A percentile compares a stretch with the other conserved stretches of the same genome.
These are phyloP conservation scores for Tachyglossus aculeatus DNA, from an alignment of 2,797 vertebrate genomes.

Conservation along the genomic window DNA sequence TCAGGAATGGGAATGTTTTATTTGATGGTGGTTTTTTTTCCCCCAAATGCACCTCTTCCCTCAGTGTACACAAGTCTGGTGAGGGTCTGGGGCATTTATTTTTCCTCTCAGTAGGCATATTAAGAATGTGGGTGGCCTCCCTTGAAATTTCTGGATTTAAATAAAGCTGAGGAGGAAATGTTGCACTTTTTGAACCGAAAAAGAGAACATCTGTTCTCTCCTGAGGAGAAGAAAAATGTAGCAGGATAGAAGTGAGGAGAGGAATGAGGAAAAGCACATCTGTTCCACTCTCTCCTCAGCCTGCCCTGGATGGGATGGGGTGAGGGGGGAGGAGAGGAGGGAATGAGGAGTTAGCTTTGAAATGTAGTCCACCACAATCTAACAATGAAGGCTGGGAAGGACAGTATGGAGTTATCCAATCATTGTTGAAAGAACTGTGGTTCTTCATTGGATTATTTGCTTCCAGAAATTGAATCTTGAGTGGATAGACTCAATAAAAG, in stretches of 20 bases:
- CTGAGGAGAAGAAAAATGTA: constrained; percentile 45
- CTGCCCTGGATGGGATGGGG: neutral
- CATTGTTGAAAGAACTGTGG: too few species aligned
- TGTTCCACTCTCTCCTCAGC: neutral
- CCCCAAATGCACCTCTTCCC: constrained; percentile 47
- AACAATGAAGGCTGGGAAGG: neutral
- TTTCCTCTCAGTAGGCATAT: constrained; percentile 80
- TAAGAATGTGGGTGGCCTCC: constrained; percentile 83
- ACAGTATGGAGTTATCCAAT: accelerated
- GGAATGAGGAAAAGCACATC: constrained; percentile 29
- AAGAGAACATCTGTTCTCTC: constrained; percentile 67
- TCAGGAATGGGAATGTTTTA: constrained; percentile 49
- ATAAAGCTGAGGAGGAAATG: constrained; percentile 77
- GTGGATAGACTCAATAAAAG: too few species aligned
- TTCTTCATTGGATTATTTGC: too few species aligned
- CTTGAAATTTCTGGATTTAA: constrained; percentile 73
- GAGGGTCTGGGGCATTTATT: constrained; percentile 83
- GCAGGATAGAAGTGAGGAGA: constrained; percentile 16
- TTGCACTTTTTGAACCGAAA: constrained; percentile 58
- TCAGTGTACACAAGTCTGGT: constrained; percentile 74
- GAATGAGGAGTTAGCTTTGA: too few species aligned
- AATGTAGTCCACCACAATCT: too few species aligned
- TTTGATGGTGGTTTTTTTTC: neutral
- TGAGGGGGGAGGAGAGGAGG: accelerated
- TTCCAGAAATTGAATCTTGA: too few species aligned